Conservation (phyloP, 1,140 invertebrate genomes). For the Bombus superbus region DNA sequence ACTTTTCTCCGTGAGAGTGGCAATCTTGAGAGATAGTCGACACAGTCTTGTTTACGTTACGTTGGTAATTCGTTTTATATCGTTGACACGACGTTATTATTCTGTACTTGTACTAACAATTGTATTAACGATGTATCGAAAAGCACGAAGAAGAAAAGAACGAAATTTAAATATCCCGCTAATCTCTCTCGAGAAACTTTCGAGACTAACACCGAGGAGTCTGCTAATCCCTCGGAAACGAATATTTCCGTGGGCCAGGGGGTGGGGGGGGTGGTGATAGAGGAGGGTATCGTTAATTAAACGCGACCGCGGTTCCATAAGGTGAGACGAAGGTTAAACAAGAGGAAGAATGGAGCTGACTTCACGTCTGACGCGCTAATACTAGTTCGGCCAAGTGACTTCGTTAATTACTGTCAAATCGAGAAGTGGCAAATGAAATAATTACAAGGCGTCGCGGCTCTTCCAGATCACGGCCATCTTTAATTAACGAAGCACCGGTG, state of each 20-base stretch:
- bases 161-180: neutral
- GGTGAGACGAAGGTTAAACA: neutral
- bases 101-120: neutral
- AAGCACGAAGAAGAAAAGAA: neutral
- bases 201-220: neutral
- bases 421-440: slow-evolving; percentile 41
- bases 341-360: neutral
- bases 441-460: slow-evolving; percentile 32
- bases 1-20: too few relatives aligned
- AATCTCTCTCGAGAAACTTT: neutral
- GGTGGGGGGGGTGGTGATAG: neutral
- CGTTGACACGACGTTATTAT: too few relatives aligned
- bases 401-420: slow-evolving; percentile 43
- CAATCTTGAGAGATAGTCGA: too few relatives aligned
- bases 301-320: neutral
- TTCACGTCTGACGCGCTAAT: neutral
- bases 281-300: slow-evolving; percentile 21
- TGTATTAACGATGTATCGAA: neutral
- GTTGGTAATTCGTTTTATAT: too few relatives aligned
- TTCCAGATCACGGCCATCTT: slow-evolving; percentile 5
- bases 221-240: neutral
- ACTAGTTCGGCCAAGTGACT: neutral
- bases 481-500: slow-evolving; percentile 22
- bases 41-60: too few relatives aligned
- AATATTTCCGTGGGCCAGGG: neutral